Conservation (phyloP, 2,113 vertebrate genomes). For the Ameiurus melas region DNA sequence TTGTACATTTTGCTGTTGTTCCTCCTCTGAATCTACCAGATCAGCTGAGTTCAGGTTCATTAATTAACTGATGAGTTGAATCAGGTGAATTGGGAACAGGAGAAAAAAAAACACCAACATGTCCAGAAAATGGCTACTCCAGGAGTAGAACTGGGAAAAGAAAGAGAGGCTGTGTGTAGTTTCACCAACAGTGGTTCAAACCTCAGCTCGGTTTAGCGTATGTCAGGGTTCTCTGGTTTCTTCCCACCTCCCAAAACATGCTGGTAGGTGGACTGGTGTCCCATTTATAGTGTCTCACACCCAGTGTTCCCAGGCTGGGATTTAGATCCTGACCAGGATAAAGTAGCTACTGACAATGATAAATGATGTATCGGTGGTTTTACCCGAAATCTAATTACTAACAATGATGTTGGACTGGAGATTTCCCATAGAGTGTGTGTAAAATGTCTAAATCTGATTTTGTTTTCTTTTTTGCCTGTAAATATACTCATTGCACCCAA, state of each 20-base stretch:
- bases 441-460: background rate
- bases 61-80: background rate
- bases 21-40: background rate
- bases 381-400: background rate
- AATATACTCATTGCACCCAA: background rate
- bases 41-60: background rate
- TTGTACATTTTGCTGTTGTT: background rate
- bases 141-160: background rate
- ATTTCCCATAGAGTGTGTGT: background rate
- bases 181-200: no score
- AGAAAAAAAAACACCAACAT: background rate
- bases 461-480: background rate
- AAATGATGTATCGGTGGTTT: background rate
- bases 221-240: background rate
- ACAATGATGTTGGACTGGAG: background rate
- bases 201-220: background rate
- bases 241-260: background rate
- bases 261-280: background rate
- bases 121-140: background rate
- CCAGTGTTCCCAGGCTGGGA: background rate
- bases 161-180: background rate
- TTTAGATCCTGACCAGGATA: background rate
- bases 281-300: background rate
- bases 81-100: background rate
- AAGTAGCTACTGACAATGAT: background rate